Evolutionary conservation across 2,113 vertebrate species (phyloP), one percentile per base, ranked within the genome.

Genomic region (Sylvia atricapilla): DNA sequence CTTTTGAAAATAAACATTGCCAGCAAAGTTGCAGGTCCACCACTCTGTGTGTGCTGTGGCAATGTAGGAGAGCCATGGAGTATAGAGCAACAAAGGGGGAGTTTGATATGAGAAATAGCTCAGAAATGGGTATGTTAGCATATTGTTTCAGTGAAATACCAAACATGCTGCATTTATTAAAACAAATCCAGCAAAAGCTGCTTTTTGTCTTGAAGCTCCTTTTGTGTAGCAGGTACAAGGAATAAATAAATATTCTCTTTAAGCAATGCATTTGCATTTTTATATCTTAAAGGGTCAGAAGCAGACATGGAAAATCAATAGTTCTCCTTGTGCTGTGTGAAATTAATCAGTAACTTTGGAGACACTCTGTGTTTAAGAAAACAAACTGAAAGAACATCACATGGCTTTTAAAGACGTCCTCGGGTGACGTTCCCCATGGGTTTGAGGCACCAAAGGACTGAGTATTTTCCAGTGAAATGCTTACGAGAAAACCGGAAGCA

Each of bases 1-100:
- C 93, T 67, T 97, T 93, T 97, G 97, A 97, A 98, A 98, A 97
- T 95, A 98, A 98, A 98, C 97, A 97, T 87, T 91, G 87, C 97
- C 92, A 96, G 94, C 39, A 86, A 97, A 97, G 96, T 92, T 97
- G 87, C 96, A 93, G 91, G 95, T 95, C 96, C 96, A 90, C 92
- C 91, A 93, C 93, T 87, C 17, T 55, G 88, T 10, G 43, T 87
- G 88, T 23, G 44, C 67, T 87, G 70, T 22, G 84, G 79, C 90
- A 96, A 94, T 84, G 89, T 89, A 94, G 91, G 78, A 95, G 81
- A 92, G 83, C 47, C 75, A 72, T 33, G 77, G 59, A 97, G 76
- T 7, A 3, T 3, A 31, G 9, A 74, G 76, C 85, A 80, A 92
- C 76, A 49, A 84, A 63, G 55, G 62, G 58, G 53, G 41, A 56